Conservation (phyloP, 2,113 vertebrate genomes). For the Riparia riparia region DNA sequence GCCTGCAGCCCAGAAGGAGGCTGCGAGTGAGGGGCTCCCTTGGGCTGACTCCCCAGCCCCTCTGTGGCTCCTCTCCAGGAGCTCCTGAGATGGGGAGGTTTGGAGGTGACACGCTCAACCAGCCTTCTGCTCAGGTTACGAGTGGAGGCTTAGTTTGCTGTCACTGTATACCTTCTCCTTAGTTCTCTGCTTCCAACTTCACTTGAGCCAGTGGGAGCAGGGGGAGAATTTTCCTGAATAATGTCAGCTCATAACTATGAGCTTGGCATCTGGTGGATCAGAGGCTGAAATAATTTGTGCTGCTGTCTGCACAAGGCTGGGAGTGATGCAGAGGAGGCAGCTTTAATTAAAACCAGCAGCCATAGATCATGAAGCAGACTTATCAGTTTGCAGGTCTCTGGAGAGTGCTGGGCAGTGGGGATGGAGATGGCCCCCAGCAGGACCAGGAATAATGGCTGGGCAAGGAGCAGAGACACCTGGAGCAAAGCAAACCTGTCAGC, state of each 20-base stretch:
- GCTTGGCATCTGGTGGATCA: not conserved
- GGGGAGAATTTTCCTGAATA: not conserved
- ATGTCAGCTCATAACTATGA: not conserved
- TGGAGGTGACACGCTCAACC: not conserved
- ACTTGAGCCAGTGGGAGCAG: not conserved
- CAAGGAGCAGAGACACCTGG: not conserved
- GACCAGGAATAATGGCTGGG: fast-evolving
- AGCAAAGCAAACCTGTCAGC: not conserved
- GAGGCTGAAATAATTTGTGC: not conserved
- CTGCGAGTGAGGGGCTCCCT: not conserved
- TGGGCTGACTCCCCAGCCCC: not conserved
- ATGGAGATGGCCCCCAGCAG: not conserved
- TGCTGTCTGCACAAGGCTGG: not conserved
- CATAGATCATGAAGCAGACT: not conserved
- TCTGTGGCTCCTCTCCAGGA: not conserved
- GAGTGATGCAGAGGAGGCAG: not conserved
- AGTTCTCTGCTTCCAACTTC: not conserved
- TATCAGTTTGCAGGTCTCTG: not conserved
- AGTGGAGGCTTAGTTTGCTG: not conserved
- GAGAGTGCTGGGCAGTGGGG: not conserved
- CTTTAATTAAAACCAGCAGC: conserved; percentile 40
- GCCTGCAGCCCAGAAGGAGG: not conserved
- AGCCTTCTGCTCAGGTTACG: not conserved
- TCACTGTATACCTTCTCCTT: not conserved
- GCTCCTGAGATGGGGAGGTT: not conserved